Evolutionary conservation across 2,113 vertebrate genomes (phyloP), one percentile per base, ranked within the genome.

Genomic region (Casuarius casuarius): DNA sequence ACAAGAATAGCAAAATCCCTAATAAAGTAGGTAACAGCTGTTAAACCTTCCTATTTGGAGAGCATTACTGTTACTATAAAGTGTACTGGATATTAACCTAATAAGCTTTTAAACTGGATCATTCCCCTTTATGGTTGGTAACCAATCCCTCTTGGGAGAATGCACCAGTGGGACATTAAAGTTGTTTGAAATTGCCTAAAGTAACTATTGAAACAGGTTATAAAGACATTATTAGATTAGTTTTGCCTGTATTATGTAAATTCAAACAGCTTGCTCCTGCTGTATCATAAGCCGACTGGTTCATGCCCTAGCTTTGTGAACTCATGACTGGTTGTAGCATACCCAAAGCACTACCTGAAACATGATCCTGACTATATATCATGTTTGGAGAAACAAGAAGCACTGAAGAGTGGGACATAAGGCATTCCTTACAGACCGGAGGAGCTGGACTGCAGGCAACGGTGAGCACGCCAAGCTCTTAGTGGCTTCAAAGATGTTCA

Each of bases 81-180:
- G 51, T 59, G 84, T 76, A 87, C 61, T 84, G 23, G 65, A 83
- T 62, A 71, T 49, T 52, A 66, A 28, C 62, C 90, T 51, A 75
- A 81, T 46, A 70, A 81, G 66, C 72, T 84, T 91, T 79, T 91
- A 92, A 96, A 63, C 75, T 35, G 31, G 52, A 44, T 63, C 77
- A 79, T 71, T 95, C 33, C 52, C 35, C 35, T 81, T 21, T 48
- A 63, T 46, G 44, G 25, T 46, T 63, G 77, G 73, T 61, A 81
- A 92, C 40, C n/a, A 33, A 35, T 51, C 28, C 52, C 85, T 88
- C 58, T 67, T 90, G 68, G n/a, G 66, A 62, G 70, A 94, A 85
- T 46, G 58, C n/a, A 44, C 63, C 73, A 51, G 58, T 42, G 40
- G 61, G 74, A 51, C 58, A 65, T 61, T 79, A 68, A 19, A 44